Conservation (phyloP, 2,113 vertebrate genomes). For the Psettodes erumei region DNA sequence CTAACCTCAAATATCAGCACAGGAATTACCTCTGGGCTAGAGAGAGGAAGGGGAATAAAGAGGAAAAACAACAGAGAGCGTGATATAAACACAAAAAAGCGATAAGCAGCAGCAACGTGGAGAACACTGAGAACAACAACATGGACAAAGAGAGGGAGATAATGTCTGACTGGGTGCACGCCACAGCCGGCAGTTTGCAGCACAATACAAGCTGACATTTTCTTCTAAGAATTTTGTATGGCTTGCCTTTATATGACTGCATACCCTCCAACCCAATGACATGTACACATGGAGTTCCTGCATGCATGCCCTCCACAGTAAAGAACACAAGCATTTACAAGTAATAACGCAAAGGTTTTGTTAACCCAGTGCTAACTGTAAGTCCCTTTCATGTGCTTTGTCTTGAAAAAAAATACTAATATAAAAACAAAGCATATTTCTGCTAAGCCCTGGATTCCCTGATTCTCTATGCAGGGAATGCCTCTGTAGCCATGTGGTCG, state of each 20-base stretch:
- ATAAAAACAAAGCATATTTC: constrained; percentile 70
- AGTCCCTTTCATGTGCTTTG: constrained; percentile 42
- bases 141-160: too few species aligned
- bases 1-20: constrained; percentile 46
- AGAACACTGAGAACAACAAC: too few species aligned
- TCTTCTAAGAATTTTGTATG: not conserved
- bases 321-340: constrained; percentile 5
- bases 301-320: not conserved
- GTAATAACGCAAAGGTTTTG: constrained; percentile 17
- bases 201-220: constrained; percentile 22
- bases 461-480: constrained; percentile 57
- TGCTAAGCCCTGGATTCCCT: constrained; percentile 64
- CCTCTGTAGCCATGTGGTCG: constrained; percentile 51
- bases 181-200: too few species aligned
- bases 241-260: not conserved
- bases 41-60: not conserved
- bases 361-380: constrained; percentile 25
- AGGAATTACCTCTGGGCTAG: constrained; percentile 30
- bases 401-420: not conserved
- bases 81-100: constrained; percentile 12
- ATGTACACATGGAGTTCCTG: not conserved
- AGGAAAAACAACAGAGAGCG: constrained; percentile 5
- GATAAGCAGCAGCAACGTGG: not conserved
- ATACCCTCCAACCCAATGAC: not conserved
- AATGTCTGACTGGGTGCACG: too few species aligned